Conservation (phyloP, 2,888 invertebrate species). For the Phasia obesa region DNA sequence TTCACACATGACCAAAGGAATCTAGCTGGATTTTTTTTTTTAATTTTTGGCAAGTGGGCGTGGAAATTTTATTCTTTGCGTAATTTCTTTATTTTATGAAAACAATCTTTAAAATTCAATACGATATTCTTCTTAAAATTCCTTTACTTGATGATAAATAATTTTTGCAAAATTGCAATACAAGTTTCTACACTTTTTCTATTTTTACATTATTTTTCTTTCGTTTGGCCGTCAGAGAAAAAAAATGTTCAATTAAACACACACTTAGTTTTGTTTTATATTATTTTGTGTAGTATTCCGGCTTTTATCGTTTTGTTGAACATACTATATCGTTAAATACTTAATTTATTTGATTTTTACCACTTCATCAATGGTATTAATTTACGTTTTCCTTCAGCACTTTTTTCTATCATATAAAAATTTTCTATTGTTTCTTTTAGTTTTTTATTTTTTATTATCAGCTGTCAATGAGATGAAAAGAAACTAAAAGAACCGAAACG, state of each 20-base stretch:
- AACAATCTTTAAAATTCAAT: conserved; percentile 12
- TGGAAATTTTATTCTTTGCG: conserved; percentile 55
- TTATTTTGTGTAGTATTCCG: conserved; percentile 18
- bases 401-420: conserved; percentile 65
- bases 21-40: conserved; percentile 31
- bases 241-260: conserved; percentile 40
- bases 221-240: conserved; percentile 40
- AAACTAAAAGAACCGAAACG: conserved; percentile 1
- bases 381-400: conserved; percentile 59
- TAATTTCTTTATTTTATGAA: conserved; percentile 44
- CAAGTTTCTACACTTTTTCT: conserved; percentile 40
- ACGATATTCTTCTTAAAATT: conserved; percentile 26
- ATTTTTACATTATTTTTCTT: conserved; percentile 60
- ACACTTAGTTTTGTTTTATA: conserved; percentile 22
- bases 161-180: conserved; percentile 46
- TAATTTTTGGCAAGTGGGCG: conserved; percentile 63
- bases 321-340: conserved; percentile 1
- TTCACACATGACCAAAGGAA: conserved; percentile 69
- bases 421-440: conserved; percentile 64
- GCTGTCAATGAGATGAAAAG: conserved; percentile 58
- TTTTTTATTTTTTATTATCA: conserved; percentile 60
- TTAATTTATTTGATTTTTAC: conserved; percentile 39
- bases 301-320: conserved; percentile 5
- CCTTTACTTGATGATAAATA: conserved; percentile 43
- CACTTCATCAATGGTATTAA: conserved; percentile 40